Evolutionary conservation across 2,797 vertebrate genomes (phyloP), one percentile per base, ranked within the genome.

Genomic region (Pelobates cultripes): DNA sequence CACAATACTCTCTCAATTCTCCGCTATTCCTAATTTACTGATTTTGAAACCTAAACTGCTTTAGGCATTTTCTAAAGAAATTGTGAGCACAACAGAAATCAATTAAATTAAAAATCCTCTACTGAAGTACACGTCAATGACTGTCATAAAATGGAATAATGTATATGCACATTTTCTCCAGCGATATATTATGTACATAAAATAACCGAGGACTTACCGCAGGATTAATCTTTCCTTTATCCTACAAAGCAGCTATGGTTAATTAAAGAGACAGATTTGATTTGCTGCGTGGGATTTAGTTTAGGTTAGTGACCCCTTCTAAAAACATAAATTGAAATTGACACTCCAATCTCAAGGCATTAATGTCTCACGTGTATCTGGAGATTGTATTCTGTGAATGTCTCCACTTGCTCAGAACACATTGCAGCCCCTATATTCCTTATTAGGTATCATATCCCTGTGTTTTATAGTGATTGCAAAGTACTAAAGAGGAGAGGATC

Each of bases 401-500:
- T n/a, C 64, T 67, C 43, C 69, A 45, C 43, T 61, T 60, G 41
- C 70, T 67, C 47, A 28, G 70, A 13, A 42, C 45, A 43, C 45
- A 47, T 67, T 82, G 69, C 47, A 41, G n/a, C 64, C 4, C 0
- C 0, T 41, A 3, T 0, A 0, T 17, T 15, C 42, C 40, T 14
- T 0, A 73, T 80, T 61, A 66, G 63, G 42, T 80, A 80, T 84
- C 73, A 69, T 44, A 73, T 51, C 40, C 8, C 17, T 17, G 28
- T 69, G 41, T 70, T 84, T 42, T 63, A 80, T 73, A 73, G 69
- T 80, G 69, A 80, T 72, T 73, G 51, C 63, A 68, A 66, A 47
- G 57, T 10, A 17, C 14, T 47, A 14, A n/a, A 28, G 53, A 40
- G 17, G 60, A 12, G 10, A 61, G 43, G 57, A 28, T 43, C 43